Conservation (phyloP, 2,797 vertebrate species). For the Anguilla anguilla region DNA sequence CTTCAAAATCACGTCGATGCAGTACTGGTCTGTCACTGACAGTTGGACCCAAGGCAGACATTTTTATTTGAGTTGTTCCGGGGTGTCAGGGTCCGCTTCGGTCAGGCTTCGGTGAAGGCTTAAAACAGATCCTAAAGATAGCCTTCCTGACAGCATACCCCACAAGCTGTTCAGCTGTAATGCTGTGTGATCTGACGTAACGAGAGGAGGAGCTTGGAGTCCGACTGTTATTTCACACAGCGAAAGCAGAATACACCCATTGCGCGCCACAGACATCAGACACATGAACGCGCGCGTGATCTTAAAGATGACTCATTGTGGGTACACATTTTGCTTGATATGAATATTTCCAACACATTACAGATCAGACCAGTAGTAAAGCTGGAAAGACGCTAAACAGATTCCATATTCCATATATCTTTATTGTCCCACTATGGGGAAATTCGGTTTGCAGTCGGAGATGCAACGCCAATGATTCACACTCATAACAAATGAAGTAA, state of each 20-base stretch:
- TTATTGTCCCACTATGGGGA: neutral
- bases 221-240: neutral
- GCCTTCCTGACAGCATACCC: conserved; percentile 8
- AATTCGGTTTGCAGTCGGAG: too few species aligned
- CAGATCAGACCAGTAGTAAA: neutral
- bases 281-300: neutral
- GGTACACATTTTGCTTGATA: neutral
- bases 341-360: neutral
- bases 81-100: neutral
- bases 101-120: neutral
- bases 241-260: neutral
- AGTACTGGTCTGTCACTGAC: neutral
- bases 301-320: neutral
- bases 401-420: too few species aligned
- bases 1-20: conserved; percentile 7
- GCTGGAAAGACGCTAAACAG: neutral
- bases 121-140: neutral
- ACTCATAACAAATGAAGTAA: too few species aligned
- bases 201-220: neutral
- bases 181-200: conserved; percentile 20
- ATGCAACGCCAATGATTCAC: too few species aligned
- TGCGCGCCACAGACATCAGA: neutral
- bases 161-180: neutral
- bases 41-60: neutral
- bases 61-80: conserved; percentile 2